phyloP scores from a whole-genome alignment of 2,888 invertebrate species.

The Eupeodes latifasciatus region DNA sequence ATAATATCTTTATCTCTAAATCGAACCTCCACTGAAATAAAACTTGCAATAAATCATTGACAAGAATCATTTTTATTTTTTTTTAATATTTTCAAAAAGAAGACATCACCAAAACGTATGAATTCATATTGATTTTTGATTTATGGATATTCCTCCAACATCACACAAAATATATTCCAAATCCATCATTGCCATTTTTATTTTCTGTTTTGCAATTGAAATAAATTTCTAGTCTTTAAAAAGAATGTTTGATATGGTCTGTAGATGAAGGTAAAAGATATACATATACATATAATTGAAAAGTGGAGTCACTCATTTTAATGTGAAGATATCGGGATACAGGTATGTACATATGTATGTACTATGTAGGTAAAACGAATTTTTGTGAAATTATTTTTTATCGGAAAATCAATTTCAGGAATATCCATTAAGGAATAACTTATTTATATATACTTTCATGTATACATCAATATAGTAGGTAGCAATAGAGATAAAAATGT shows the following conservation, averaged over 20 bases:
- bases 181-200: background rate
- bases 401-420: background rate
- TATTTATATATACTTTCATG: background rate
- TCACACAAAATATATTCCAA: background rate
- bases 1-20: background rate
- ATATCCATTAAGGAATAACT: background rate
- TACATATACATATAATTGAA: no score
- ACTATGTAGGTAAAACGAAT: no score
- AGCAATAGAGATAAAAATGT: background rate
- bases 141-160: slow-evolving; percentile 29
- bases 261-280: no score
- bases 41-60: slow-evolving; percentile 24
- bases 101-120: slow-evolving; percentile 11
- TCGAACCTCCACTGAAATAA: slow-evolving; percentile 1
- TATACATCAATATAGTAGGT: background rate
- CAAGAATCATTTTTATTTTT: background rate
- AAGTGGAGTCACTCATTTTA: slow-evolving; percentile 14
- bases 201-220: slow-evolving; percentile 10
- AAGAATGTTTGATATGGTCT: background rate
- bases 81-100: slow-evolving; percentile 7
- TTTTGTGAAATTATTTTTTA: background rate
- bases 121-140: slow-evolving; percentile 42
- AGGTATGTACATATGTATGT: no score
- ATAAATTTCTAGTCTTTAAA: background rate
- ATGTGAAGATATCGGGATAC: background rate